Conservation (phyloP, 2,113 vertebrate genomes). For the Meleagris gallopavo region DNA sequence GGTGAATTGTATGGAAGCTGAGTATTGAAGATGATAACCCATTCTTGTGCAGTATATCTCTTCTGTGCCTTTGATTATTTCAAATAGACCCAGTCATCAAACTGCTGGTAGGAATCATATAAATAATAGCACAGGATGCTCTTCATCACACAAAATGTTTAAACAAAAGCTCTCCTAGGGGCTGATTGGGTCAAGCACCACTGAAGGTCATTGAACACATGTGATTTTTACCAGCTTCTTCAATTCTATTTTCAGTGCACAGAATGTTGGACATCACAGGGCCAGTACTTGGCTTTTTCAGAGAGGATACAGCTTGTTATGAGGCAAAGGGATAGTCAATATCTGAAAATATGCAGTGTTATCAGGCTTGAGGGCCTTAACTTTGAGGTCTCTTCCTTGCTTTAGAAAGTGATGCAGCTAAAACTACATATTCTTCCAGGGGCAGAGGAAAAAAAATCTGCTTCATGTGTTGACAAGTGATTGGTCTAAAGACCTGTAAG, state of each 20-base stretch:
- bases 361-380: background rate
- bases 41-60: background rate
- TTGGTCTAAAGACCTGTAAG: background rate
- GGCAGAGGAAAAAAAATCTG: accelerated
- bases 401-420: background rate
- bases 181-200: background rate
- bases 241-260: background rate
- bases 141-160: background rate
- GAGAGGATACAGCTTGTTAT: background rate
- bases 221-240: background rate
- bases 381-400: background rate
- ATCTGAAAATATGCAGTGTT: background rate
- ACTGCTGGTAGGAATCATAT: background rate
- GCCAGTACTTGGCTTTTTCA: background rate
- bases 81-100: background rate
- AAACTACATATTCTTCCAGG: background rate
- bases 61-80: background rate
- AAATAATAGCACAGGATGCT: background rate
- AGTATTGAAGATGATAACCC: background rate
- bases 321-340: background rate
- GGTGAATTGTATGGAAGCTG: background rate
- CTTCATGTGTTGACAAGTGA: background rate
- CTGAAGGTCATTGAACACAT: background rate
- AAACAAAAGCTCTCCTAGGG: background rate
- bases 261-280: background rate